phyloP scores from a whole-genome alignment of 2,888 invertebrate species.

The Acrocyrtus sp. region DNA sequence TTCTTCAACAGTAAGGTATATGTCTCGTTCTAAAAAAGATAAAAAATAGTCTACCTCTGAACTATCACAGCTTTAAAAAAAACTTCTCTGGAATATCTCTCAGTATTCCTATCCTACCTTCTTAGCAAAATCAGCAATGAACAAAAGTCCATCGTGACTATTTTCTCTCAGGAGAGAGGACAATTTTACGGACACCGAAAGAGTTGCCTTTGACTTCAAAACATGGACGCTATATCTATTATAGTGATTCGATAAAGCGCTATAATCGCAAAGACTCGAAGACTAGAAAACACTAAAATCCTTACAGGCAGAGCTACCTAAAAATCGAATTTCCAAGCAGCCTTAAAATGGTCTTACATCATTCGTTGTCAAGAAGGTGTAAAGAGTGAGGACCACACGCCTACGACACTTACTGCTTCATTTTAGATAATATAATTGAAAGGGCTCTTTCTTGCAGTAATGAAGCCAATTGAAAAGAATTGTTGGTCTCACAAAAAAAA shows the following conservation, averaged over 20 bases:
- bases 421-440: neutral
- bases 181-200: no score
- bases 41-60: neutral
- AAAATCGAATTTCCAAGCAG: no score
- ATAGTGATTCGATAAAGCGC: neutral
- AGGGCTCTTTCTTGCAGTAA: constrained; percentile 10
- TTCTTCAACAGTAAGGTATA: constrained; percentile 5
- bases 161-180: no score
- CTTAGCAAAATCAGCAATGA: no score
- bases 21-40: neutral
- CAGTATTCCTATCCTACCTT: no score
- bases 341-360: no score
- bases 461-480: constrained; percentile 47
- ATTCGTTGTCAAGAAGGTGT: no score
- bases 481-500: constrained; percentile 37
- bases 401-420: neutral
- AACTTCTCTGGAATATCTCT: neutral
- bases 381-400: no score
- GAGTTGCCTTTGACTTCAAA: neutral
- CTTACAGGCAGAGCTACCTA: no score
- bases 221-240: neutral
- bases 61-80: neutral
- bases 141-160: no score
- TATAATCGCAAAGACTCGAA: no score
- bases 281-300: no score